A percentile compares a stretch with the other conserved stretches of the same genome.
These are phyloP conservation scores for Galago senegalensis DNA, from an alignment of 2,797 vertebrate species.

Conservation along the genomic window DNA sequence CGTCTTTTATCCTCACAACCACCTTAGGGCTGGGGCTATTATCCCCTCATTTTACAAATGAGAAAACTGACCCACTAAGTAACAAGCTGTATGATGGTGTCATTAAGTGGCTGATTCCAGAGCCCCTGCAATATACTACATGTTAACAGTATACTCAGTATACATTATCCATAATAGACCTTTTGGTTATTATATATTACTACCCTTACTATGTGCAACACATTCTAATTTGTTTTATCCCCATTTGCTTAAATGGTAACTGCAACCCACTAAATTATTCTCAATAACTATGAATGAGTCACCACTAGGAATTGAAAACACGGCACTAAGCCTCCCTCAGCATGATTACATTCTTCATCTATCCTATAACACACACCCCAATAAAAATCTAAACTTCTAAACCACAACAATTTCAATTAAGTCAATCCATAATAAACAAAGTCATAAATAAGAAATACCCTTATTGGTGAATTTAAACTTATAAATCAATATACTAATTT, in stretches of 20 bases:
- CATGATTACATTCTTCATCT: background rate
- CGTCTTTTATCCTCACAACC: background rate
- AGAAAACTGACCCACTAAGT: constrained; percentile 44
- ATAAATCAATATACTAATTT: constrained; percentile 46
- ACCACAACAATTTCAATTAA: constrained; percentile 41
- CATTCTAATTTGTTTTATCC: background rate
- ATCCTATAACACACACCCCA: background rate
- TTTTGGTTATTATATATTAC: background rate
- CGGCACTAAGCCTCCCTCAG: background rate
- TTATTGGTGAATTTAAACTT: constrained; percentile 21
- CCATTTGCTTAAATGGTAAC: constrained; percentile 22
- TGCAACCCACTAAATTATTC: constrained; percentile 25
- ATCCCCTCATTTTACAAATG: background rate
- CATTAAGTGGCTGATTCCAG: background rate
- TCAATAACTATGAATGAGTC: background rate
- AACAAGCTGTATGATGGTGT: background rate
- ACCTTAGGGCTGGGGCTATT: background rate
- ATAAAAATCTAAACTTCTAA: constrained; percentile 33
- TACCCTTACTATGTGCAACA: background rate
- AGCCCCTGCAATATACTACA: background rate
- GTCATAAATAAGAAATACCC: constrained; percentile 46
- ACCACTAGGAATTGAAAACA: background rate
- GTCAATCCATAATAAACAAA: background rate
- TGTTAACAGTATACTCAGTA: background rate
- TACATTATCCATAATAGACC: background rate